phyloP scores from a whole-genome alignment of 2,797 vertebrate genomes.

The Lindbergichthys nudifrons region DNA sequence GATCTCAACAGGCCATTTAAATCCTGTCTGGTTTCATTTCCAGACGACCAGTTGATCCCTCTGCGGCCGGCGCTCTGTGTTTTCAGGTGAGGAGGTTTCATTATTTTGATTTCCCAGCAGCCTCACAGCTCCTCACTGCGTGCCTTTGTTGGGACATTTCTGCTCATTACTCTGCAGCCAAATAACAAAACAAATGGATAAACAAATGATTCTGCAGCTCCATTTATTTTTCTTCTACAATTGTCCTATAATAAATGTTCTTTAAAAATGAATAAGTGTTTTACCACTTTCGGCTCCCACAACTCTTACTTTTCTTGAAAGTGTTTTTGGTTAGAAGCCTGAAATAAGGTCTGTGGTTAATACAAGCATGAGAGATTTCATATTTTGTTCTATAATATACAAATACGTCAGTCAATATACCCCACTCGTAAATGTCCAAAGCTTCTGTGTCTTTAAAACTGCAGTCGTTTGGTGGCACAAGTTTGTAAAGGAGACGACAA shows the following conservation, averaged over 20 bases:
- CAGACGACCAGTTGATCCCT: constrained; percentile 31
- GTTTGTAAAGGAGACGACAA: too few species aligned
- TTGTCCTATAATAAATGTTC: not conserved
- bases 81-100: constrained; percentile 43
- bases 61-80: constrained; percentile 9
- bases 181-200: constrained; percentile 30
- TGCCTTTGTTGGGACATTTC: constrained; percentile 43
- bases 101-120: constrained; percentile 61
- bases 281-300: too few species aligned
- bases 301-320: too few species aligned
- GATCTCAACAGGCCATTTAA: constrained; percentile 33
- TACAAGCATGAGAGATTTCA: too few species aligned
- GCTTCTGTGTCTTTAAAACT: too few species aligned
- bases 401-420: too few species aligned
- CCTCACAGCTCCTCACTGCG: constrained; percentile 24
- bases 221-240: constrained; percentile 8
- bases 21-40: constrained; percentile 9
- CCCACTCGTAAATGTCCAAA: too few species aligned
- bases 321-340: too few species aligned
- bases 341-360: too few species aligned
- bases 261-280: too few species aligned
- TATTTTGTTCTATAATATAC: not conserved
- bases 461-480: too few species aligned
- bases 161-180: constrained; percentile 49
- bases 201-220: constrained; percentile 28